Evolutionary conservation across 2,797 vertebrate genomes (phyloP), one percentile per base, ranked within the genome.

Genomic region (Furcifer pardalis): DNA sequence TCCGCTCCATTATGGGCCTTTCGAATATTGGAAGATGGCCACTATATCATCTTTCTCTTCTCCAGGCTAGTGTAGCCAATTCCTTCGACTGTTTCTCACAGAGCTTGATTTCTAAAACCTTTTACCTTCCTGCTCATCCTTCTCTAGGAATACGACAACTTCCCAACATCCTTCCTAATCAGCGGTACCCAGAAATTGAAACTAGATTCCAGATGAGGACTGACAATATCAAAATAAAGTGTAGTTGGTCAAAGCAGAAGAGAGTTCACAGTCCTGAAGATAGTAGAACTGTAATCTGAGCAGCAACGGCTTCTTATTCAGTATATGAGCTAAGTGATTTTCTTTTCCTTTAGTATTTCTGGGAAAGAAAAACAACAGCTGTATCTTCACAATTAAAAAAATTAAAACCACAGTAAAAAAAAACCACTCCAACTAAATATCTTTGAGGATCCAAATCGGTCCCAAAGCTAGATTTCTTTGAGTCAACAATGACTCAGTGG

Each of bases 301-400:
- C n/a, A 75, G 56, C 46, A 21, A 40, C 65, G 8, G 23, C 2
- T 77, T 77, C 35, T 32, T 59, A 77, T 77, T 68, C 46, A 68
- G 2, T 68, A 37, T 19, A 6, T 69, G 74, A 32, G 56, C 49
- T 1, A 12, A 65, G 42, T 42, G 7, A 27, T 49, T 37, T 7
- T 37, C 27, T 76, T 59, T 84, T 69, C 35, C 32, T 9, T 69
- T 19, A 84, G 60, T 35, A 21, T 84, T 44, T 77, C 49, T 32
- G 32, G 5, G 44, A 75, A 52, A 32, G 8, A 65, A 76, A 83
- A 49, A n/a, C 49, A 68, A 77, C 82, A 84, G 75, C 75, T 84
- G 65, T 44, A 84, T 69, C 49, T 84, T 30, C 49, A 44, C 44
- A 77, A 77, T 56, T 42, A 42, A 9, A 71, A 69, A 83, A 68